Evolutionary conservation across 2,797 vertebrate genomes (phyloP).

Genomic region (Eurystomus glaucurus): DNA sequence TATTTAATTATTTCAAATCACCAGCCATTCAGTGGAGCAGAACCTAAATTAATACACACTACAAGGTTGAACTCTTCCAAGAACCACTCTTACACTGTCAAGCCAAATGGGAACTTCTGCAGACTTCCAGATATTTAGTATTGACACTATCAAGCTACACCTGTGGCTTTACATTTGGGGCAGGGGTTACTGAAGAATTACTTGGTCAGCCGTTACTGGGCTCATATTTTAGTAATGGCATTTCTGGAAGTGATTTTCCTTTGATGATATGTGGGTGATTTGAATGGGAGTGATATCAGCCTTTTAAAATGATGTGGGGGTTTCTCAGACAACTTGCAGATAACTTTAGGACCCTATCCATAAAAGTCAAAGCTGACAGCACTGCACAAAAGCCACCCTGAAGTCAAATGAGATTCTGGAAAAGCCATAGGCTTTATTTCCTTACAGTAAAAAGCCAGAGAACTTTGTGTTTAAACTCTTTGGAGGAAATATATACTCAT

Average conservation of each 20-base stretch:
- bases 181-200: neutral
- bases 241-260: neutral
- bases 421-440: neutral
- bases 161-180: neutral
- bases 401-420: neutral
- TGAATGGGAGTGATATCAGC: neutral
- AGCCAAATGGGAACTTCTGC: neutral
- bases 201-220: neutral
- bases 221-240: neutral
- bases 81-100: neutral
- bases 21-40: neutral
- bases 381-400: neutral
- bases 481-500: neutral
- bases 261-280: neutral
- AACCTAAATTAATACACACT: neutral
- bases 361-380: neutral
- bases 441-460: neutral
- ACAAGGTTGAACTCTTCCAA: neutral
- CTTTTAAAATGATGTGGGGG: neutral
- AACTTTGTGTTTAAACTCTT: neutral
- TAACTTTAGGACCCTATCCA: neutral
- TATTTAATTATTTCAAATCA: conserved; percentile 29
- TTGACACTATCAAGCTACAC: neutral
- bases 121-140: neutral
- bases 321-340: neutral